Evolutionary conservation across 2,797 vertebrate species (phyloP).

Genomic region (Crenuchus spilurus): DNA sequence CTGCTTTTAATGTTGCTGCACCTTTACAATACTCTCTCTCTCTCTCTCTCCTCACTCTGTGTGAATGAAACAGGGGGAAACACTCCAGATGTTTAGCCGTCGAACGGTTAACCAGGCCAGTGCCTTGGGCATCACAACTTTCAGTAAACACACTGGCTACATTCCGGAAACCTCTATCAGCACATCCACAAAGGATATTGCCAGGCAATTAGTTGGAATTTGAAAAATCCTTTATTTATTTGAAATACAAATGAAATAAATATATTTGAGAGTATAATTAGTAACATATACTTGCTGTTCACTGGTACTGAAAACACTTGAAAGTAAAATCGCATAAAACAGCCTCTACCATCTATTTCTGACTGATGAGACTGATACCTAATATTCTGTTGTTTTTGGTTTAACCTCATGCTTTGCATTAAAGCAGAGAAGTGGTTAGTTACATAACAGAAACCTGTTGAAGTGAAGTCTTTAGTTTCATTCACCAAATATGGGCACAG

Average conservation of each 20-base stretch:
- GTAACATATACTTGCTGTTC: too few species aligned
- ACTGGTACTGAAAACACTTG: not conserved
- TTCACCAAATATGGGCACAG: slow-evolving; percentile 7
- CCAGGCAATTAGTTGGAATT: not conserved
- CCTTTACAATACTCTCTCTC: slow-evolving; percentile 22
- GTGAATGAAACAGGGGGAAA: slow-evolving; percentile 23
- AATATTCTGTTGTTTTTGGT: not conserved
- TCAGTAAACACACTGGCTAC: slow-evolving; percentile 21
- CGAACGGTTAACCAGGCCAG: slow-evolving; percentile 30
- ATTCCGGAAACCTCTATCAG: slow-evolving; percentile 6
- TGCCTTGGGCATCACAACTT: slow-evolving; percentile 28
- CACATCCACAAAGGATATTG: not conserved
- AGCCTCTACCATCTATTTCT: not conserved
- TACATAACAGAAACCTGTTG: slow-evolving; percentile 10
- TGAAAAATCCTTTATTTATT: not conserved
- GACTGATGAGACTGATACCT: not conserved
- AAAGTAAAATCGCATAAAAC: not conserved
- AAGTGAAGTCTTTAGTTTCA: not conserved
- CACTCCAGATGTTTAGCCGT: slow-evolving; percentile 61
- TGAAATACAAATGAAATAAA: not conserved
- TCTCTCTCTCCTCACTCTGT: not conserved
- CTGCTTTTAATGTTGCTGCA: slow-evolving; percentile 41
- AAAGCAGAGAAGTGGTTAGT: not conserved
- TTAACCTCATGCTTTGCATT: slow-evolving; percentile 12
- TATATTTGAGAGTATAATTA: too few species aligned